phyloP scores from a whole-genome alignment of 1,140 invertebrate genomes.

The Saccostrea echinata region DNA sequence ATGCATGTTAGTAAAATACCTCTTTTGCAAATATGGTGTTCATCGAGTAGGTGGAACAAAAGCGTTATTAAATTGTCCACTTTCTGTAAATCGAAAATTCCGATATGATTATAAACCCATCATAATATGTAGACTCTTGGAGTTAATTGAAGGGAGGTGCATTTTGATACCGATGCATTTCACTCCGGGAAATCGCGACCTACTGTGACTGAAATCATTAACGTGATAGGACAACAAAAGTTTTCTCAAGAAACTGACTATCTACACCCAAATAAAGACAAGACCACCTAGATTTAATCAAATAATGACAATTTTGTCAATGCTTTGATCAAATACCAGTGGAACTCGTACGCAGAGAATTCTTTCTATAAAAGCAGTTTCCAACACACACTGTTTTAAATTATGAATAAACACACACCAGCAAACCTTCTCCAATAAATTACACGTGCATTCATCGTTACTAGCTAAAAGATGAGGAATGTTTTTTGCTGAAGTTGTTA shows the following conservation, averaged over 20 bases:
- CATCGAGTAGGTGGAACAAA: neutral
- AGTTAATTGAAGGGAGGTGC: slow-evolving; percentile 12
- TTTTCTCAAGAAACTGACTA: neutral
- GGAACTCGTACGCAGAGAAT: neutral
- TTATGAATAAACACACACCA: no score
- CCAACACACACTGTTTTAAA: no score
- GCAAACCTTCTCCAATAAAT: no score
- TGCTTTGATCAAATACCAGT: neutral
- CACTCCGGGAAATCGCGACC: neutral
- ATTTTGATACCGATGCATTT: slow-evolving; percentile 13
- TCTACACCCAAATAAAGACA: neutral
- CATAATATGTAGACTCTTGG: neutral
- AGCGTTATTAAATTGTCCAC: neutral
- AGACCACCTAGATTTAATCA: slow-evolving; percentile 10
- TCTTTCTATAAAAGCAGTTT: no score
- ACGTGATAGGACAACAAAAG: slow-evolving; percentile 22
- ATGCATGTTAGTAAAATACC: neutral
- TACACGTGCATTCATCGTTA: no score
- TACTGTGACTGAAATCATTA: neutral
- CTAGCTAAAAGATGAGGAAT: no score
- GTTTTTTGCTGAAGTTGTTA: no score
- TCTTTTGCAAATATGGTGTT: neutral
- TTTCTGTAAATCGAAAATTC: neutral
- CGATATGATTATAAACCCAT: slow-evolving; percentile 13
- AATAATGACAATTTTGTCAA: slow-evolving; percentile 12